Conservation (phyloP, 2,888 invertebrate species). For the Rotaria sp. region DNA sequence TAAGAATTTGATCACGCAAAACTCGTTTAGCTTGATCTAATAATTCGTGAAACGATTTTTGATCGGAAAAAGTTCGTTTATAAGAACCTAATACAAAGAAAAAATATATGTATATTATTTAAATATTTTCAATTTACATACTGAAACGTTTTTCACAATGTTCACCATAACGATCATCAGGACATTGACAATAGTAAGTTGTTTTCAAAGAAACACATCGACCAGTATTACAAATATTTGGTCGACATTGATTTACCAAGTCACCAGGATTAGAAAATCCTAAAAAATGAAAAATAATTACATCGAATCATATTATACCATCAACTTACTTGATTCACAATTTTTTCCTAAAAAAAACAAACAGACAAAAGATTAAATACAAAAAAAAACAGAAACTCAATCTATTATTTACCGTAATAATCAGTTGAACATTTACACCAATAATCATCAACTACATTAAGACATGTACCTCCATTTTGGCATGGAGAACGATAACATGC, state of each 20-base stretch:
- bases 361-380: neutral
- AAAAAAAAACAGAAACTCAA: neutral
- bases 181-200: neutral
- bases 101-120: too few relatives aligned
- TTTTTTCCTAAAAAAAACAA: neutral
- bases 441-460: neutral
- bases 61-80: too few relatives aligned
- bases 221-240: neutral
- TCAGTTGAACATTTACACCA: neutral
- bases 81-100: too few relatives aligned
- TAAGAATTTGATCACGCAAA: too few relatives aligned
- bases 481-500: neutral
- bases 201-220: neutral
- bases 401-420: neutral
- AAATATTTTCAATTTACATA: neutral
- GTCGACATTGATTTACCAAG: neutral
- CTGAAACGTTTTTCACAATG: neutral
- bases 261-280: neutral
- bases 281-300: neutral
- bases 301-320: neutral
- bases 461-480: neutral
- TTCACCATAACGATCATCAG: neutral
- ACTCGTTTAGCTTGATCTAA: too few relatives aligned
- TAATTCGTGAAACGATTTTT: too few relatives aligned
- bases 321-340: neutral